Evolutionary conservation across 2,797 vertebrate species (phyloP).

Genomic region (Scyliorhinus canicula): DNA sequence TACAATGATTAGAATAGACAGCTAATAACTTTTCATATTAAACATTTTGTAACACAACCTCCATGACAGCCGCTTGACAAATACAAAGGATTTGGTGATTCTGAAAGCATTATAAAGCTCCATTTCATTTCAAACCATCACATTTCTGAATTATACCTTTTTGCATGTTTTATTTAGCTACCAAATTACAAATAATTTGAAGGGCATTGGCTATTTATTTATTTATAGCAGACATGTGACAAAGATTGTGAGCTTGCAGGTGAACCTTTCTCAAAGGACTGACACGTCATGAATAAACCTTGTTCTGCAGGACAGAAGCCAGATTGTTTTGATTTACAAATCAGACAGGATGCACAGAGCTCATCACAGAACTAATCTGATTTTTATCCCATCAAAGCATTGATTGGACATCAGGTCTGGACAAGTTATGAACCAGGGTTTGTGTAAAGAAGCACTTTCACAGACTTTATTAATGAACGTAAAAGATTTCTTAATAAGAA

Average conservation of each 20-base stretch:
- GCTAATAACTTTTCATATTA: not conserved
- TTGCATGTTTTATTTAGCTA: not conserved
- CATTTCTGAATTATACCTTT: not conserved
- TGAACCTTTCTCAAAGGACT: not conserved
- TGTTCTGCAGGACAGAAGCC: not conserved
- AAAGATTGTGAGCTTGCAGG: not conserved
- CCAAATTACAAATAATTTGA: not conserved
- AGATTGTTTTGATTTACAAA: not conserved
- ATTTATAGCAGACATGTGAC: too few species aligned
- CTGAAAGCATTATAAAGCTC: not conserved
- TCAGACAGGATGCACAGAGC: not conserved
- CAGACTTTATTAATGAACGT: too few species aligned
- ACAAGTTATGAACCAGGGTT: not conserved
- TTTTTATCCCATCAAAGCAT: not conserved
- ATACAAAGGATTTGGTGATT: not conserved
- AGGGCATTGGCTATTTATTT: not conserved
- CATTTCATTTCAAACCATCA: not conserved
- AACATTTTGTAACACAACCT: not conserved
- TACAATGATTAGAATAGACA: not conserved
- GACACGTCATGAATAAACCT: not conserved
- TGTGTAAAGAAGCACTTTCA: too few species aligned
- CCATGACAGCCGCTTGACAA: not conserved
- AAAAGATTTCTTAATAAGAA: too few species aligned
- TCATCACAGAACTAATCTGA: not conserved
- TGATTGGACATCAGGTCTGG: not conserved